Percentiles rank a stretch among this genome's conserved stretches.
Conservation (phyloP, 1,140 invertebrate species). For the Papilio machaon region DNA sequence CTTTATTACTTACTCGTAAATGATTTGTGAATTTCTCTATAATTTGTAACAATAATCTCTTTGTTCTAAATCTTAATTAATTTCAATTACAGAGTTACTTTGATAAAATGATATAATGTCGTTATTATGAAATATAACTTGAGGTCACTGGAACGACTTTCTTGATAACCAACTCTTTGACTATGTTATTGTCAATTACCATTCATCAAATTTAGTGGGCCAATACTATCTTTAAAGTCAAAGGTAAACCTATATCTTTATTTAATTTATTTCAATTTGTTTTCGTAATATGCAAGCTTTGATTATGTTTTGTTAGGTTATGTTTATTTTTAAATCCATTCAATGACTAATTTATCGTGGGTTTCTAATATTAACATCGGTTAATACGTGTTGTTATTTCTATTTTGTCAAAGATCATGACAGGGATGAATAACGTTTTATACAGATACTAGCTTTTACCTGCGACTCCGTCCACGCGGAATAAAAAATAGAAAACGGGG, state of each 20-base stretch:
- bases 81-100: conserved; percentile 3
- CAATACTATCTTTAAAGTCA: conserved; percentile 30
- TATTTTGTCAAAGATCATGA: too few species aligned
- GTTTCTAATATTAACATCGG: too few species aligned
- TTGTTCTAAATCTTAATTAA: conserved; percentile 18
- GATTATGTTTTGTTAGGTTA: neutral
- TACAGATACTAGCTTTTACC: too few species aligned
- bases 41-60: neutral
- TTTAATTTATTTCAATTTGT: conserved; percentile 21
- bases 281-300: neutral
- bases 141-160: conserved; percentile 39
- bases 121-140: conserved; percentile 28
- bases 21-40: neutral
- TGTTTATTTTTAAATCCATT: neutral
- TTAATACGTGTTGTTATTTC: too few species aligned
- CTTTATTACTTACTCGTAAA: too few species aligned
- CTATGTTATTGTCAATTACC: conserved; percentile 26
- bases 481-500: too few species aligned
- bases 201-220: conserved; percentile 28
- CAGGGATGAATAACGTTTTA: too few species aligned
- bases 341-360: too few species aligned
- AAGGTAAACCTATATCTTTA: conserved; percentile 20
- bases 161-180: conserved; percentile 33
- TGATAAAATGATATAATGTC: conserved; percentile 1
- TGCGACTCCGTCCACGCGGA: too few species aligned